Base-by-base conservation (phyloP, 2,888 invertebrate genomes). In the Pecten maximus region DNA sequence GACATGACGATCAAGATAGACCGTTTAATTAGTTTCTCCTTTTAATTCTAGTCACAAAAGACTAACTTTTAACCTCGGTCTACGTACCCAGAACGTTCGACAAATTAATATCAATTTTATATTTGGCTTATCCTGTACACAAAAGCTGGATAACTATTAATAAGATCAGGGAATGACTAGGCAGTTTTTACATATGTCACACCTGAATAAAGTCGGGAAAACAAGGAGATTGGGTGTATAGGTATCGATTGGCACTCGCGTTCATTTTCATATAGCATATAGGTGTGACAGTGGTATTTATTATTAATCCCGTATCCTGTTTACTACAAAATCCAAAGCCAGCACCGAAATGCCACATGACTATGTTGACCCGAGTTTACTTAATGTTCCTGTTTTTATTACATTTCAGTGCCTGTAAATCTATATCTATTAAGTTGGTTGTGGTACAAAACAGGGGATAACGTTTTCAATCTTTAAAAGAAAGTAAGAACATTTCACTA, bases 21-120 rank as follows among this genome's bases (percentile, higher is more conserved):
- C 3, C 23, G 35, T 35, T 35, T 10, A 74, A 54, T 54, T 54
- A 19, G 54, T 54, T 74, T 74, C 74, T 74, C 28, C 1, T 35
- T 74, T 74, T 74, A 74, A 74, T 74, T 23, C 35, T 74, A 35
- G 28, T 74, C 12, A 35, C 0, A 23, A 28, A 74, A 35, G 12
- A 12, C 35, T 74, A 74, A 74, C 74, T 74, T 74, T 74, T 74
- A 12, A 74, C 74, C 74, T 35, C 74, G 74, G 74, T 23, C 74
- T 28, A 35, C 12, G 44, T 44, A 44, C 74, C 74, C 23, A 2
- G 28, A 3, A 74, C 35, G 74, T 2, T 35, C 74, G 74, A 35
- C 74, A 74, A 74, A 74, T 35, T 60, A 60, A 60, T 60, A 60
- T 60, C 60, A 60, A 60, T 23, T 23, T 4, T 60, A 44, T 12